A percentile compares a stretch with the other conserved stretches of the same genome.
These are phyloP conservation scores for Dyspetes luteomarginatus DNA, from an alignment of 2,888 invertebrate genomes.

Conservation along the genomic window DNA sequence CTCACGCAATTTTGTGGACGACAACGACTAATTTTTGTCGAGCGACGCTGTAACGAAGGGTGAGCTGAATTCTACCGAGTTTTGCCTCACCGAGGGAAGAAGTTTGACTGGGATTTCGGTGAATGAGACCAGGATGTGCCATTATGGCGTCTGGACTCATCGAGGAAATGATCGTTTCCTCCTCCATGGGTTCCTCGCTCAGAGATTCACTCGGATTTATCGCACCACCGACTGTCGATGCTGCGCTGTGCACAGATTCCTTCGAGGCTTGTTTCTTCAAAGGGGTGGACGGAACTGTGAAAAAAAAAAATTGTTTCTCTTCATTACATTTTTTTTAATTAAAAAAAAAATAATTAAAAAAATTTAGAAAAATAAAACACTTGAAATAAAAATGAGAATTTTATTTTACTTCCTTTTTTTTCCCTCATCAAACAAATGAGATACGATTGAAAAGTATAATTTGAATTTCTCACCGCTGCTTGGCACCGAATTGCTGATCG, in stretches of 20 bases:
- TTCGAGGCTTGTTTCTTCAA: slow-evolving; percentile 79
- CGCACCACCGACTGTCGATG: slow-evolving; percentile 66
- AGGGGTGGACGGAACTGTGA: slow-evolving; percentile 77
- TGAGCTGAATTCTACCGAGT: slow-evolving; percentile 92
- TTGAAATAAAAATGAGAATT: background rate
- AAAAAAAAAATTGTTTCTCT: slow-evolving; percentile 29
- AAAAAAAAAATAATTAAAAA: background rate
- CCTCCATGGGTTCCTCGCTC: slow-evolving; percentile 70
- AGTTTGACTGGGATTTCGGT: slow-evolving; percentile 86
- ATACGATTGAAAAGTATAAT: background rate
- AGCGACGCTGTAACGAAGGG: slow-evolving; percentile 92
- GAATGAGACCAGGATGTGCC: slow-evolving; percentile 84
- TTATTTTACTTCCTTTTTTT: too few relatives aligned
- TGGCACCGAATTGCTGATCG: slow-evolving; percentile 72
- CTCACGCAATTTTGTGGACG: slow-evolving; percentile 95
- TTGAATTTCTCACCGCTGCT: slow-evolving; percentile 73
- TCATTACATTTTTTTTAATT: background rate
- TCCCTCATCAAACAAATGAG: too few relatives aligned
- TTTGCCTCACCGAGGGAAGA: slow-evolving; percentile 90
- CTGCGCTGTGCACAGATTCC: slow-evolving; percentile 77
- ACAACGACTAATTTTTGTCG: slow-evolving; percentile 93
- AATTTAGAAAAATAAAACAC: too few relatives aligned
- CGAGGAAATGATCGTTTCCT: slow-evolving; percentile 79
- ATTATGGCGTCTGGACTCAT: slow-evolving; percentile 67
- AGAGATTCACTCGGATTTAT: slow-evolving; percentile 65